Percentiles rank a stretch among this genome's conserved stretches.
phyloP scores from a whole-genome alignment of 2,113 vertebrate genomes.

The Engraulis encrasicolus region DNA sequence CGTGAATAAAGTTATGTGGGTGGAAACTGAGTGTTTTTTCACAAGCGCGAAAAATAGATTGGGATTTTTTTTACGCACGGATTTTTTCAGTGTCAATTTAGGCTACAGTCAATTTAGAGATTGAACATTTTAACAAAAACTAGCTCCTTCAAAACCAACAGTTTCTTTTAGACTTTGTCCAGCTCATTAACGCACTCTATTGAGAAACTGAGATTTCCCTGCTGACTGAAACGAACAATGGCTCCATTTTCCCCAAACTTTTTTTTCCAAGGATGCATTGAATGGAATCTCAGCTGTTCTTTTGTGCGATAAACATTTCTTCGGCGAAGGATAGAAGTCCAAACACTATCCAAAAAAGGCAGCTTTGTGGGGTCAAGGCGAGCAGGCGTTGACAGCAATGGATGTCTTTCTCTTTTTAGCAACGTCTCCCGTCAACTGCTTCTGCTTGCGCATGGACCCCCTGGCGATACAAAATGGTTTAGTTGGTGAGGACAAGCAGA shows the following conservation, averaged over 20 bases:
- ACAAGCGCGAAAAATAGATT: too few relatives aligned
- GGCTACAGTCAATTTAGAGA: too few relatives aligned
- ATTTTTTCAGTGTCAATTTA: too few relatives aligned
- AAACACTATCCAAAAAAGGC: neutral
- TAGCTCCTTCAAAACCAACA: neutral
- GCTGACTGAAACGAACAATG: neutral
- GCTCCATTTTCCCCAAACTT: neutral
- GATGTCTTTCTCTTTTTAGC: neutral
- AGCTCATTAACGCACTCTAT: neutral
- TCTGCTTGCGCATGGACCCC: neutral
- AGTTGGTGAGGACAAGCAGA: neutral
- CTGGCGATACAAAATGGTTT: neutral
- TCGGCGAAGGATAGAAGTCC: neutral
- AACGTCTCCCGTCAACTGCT: neutral
- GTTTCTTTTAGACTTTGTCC: neutral
- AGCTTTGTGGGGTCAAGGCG: neutral
- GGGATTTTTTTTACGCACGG: too few relatives aligned
- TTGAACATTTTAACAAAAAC: neutral
- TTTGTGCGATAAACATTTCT: slow-evolving; percentile 2
- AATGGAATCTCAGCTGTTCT: slow-evolving; percentile 15
- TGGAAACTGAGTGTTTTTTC: too few relatives aligned
- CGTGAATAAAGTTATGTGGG: too few relatives aligned
- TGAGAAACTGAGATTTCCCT: slow-evolving; percentile 5
- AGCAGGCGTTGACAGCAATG: neutral
- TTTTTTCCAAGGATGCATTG: neutral